Evolutionary conservation across 2,797 vertebrate species (phyloP).

Genomic region (Anguilla anguilla): DNA sequence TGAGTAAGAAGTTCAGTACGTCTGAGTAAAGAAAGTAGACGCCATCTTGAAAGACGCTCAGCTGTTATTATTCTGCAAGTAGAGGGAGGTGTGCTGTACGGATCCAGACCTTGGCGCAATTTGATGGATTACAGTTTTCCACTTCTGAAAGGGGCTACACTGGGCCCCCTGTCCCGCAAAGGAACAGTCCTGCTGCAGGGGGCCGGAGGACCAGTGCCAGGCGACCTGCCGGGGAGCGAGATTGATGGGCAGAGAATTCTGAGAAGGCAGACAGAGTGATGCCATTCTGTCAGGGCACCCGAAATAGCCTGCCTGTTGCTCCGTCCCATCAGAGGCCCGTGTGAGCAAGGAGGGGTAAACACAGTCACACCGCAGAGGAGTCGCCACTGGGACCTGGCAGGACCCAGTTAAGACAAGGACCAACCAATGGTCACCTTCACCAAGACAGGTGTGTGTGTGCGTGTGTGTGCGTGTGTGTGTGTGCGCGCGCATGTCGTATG

Average conservation of each 20-base stretch:
- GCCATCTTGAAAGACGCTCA: too few species aligned
- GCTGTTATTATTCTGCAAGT: too few species aligned
- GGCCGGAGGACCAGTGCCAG: not conserved
- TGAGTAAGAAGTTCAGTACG: too few species aligned
- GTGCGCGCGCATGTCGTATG: too few species aligned
- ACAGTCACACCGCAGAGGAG: conserved; percentile 19
- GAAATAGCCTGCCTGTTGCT: conserved; percentile 77
- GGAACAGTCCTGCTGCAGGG: conserved; percentile 45
- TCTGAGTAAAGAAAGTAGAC: too few species aligned
- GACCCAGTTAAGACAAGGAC: not conserved
- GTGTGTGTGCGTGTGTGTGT: too few species aligned
- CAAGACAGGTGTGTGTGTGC: not conserved
- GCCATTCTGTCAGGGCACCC: conserved; percentile 66
- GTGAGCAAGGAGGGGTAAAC: conserved; percentile 39
- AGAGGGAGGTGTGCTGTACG: too few species aligned
- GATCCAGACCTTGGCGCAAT: too few species aligned
- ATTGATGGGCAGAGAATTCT: conserved; percentile 70
- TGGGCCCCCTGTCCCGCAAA: not conserved
- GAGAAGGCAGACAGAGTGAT: conserved; percentile 67
- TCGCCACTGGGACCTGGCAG: not conserved
- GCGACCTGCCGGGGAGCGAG: conserved; percentile 49
- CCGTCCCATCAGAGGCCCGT: conserved; percentile 58
- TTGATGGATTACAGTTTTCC: too few species aligned
- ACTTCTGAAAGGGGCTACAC: conserved; percentile 30
- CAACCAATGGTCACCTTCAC: too few species aligned